Evolutionary conservation across 2,888 invertebrate species (phyloP).

Genomic region (Himalopsyche japonica): DNA sequence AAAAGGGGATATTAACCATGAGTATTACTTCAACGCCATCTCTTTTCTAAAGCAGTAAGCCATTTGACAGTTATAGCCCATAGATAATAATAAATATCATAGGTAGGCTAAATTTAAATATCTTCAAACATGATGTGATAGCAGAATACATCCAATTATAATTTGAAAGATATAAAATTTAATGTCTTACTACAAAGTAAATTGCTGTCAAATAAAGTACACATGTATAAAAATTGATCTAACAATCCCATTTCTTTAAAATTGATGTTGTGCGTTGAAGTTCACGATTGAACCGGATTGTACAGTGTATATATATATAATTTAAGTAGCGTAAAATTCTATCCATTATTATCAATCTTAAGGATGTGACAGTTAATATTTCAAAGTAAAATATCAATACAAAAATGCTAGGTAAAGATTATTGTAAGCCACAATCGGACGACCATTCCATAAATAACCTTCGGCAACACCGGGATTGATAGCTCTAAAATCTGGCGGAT

Average conservation of each 20-base stretch:
- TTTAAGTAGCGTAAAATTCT: not conserved
- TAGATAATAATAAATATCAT: no score
- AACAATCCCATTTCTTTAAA: no score
- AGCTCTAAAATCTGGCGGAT: not conserved
- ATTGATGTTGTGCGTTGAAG: not conserved
- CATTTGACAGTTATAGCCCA: no score
- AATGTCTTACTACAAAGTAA: no score
- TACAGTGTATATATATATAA: not conserved
- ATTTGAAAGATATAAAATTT: no score
- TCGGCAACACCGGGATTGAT: not conserved
- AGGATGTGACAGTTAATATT: not conserved
- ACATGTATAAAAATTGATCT: no score
- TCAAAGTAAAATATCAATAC: slow-evolving; percentile 48
- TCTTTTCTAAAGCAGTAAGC: no score
- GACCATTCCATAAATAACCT: slow-evolving; percentile 31
- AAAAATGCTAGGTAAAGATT: slow-evolving; percentile 60
- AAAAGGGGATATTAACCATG: not conserved
- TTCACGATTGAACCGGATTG: not conserved
- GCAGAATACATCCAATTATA: no score
- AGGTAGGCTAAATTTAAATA: no score
- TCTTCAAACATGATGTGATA: no score
- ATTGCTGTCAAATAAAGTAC: no score
- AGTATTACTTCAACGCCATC: no score
- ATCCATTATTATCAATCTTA: not conserved
- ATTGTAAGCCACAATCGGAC: slow-evolving; percentile 44